Evolutionary conservation across 2,888 invertebrate species (phyloP), one percentile per base, ranked within the genome.

Genomic region (Parnassius smintheus): DNA sequence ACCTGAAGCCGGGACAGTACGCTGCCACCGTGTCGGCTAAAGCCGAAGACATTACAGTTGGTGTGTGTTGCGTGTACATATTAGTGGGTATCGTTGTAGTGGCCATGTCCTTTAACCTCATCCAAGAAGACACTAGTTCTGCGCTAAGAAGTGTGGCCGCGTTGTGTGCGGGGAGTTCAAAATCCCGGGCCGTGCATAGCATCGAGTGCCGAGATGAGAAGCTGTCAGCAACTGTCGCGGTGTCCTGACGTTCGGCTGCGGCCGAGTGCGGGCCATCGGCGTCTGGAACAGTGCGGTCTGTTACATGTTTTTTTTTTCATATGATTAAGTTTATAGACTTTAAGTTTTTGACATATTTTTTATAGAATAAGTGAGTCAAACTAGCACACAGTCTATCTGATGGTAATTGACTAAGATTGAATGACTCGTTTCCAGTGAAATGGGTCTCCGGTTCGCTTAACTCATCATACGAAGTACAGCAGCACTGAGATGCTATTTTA

Each of bases 71-170:
- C 53, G 93, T 95, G 8, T 97, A 97, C 79, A 96, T 97, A 65
- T 87, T 97, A 65, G 93, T 96, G 45, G 97, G 97, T 54, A 96
- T 97, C 94, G 96, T 96, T 13, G 93, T 97, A 67, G 94, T 97
- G 56, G 96, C 97, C 48, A 96, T 96, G 95, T 96, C 96, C 83
- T 97, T 97, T 87, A 96, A 96, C 83, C 91, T 97, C 64, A 95
- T 96, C 59, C 96, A 96, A 81, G 96, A 96, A 75, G 96, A 96
- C 81, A 93, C 96, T 78, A 76, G 83, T 66, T 69, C 79, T 12
- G 72, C 78, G 18, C 56, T 85, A 66, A 69, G 73, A 2, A 67
- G 71, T 42, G 71, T 82, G 44, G 73, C 81, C 4, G 73, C 79
- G 10, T 69, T 84, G 53, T 84, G 85, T 62, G 70, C 81, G 41